These are phyloP conservation scores for Papilio helenus DNA, from an alignment of 1,140 invertebrate genomes.

Conservation along the genomic window DNA sequence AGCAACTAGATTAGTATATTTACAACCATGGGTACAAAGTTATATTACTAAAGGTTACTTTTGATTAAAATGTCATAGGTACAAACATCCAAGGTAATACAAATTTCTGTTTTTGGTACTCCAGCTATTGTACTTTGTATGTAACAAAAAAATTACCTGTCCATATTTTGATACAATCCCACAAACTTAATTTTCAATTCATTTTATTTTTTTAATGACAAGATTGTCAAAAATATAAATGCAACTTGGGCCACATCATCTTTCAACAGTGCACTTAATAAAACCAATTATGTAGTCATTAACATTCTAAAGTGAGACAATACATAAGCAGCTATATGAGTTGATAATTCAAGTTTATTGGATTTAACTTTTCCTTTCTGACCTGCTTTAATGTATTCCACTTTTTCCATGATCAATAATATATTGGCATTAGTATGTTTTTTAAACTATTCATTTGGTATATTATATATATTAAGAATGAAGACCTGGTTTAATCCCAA, in stretches of 20 bases:
- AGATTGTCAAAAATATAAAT: not conserved
- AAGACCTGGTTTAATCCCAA: not conserved
- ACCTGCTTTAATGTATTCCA: not conserved
- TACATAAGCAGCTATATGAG: not conserved
- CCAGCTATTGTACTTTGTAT: not conserved
- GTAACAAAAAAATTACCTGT: conserved; percentile 2
- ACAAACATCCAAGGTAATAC: not conserved
- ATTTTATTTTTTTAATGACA: not conserved
- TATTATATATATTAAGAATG: not conserved
- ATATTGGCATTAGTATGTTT: not conserved
- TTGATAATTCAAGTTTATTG: not conserved
- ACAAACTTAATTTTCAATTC: not conserved
- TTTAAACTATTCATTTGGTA: not conserved
- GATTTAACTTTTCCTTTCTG: not conserved
- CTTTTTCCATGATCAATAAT: not conserved
- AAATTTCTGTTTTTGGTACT: not conserved
- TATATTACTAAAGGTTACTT: not conserved
- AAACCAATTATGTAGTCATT: not conserved
- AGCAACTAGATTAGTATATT: conserved; percentile 40
- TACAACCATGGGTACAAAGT: not conserved
- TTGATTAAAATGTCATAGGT: not conserved
- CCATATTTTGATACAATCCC: not conserved
- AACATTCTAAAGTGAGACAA: not conserved
- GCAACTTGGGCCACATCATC: not conserved
- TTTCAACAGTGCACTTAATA: not conserved